Conservation (phyloP, 2,888 invertebrate genomes). For the Drosophila nigritarsus region DNA sequence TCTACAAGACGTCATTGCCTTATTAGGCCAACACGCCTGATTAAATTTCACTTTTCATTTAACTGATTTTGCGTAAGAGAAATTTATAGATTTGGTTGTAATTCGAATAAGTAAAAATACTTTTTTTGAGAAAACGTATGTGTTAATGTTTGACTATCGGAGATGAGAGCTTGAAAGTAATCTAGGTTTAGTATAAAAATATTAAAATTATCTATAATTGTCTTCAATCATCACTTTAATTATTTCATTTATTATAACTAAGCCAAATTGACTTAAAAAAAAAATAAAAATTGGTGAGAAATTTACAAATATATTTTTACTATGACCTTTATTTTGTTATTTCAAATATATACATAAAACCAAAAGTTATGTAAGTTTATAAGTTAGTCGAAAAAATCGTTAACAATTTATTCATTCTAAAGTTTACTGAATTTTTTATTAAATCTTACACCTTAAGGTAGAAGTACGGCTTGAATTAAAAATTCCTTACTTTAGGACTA, state of each 20-base stretch:
- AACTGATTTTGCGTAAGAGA: background rate
- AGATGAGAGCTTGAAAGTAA: background rate
- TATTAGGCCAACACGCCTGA: slow-evolving; percentile 44
- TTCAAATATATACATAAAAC: background rate
- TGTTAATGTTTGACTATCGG: background rate
- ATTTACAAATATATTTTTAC: background rate
- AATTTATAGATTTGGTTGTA: background rate
- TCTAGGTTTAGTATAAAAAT: background rate
- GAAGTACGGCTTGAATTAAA: background rate
- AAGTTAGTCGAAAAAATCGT: background rate
- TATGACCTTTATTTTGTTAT: background rate
- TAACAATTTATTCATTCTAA: background rate
- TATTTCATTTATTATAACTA: too few relatives aligned
- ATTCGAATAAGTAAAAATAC: background rate
- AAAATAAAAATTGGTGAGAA: background rate
- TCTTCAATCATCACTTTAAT: too few relatives aligned
- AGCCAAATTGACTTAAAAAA: background rate
- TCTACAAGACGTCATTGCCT: slow-evolving; percentile 43
- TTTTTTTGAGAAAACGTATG: background rate
- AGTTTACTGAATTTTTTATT: background rate
- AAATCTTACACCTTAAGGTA: background rate
- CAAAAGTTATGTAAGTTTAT: background rate
- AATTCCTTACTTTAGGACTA: background rate
- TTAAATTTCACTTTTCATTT: slow-evolving; percentile 14
- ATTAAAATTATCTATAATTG: background rate